A percentile compares a stretch with the other conserved stretches of the same genome.
These are phyloP conservation scores for Cheilosia variabilis DNA, from an alignment of 2,888 invertebrate species.

Conservation along the genomic window DNA sequence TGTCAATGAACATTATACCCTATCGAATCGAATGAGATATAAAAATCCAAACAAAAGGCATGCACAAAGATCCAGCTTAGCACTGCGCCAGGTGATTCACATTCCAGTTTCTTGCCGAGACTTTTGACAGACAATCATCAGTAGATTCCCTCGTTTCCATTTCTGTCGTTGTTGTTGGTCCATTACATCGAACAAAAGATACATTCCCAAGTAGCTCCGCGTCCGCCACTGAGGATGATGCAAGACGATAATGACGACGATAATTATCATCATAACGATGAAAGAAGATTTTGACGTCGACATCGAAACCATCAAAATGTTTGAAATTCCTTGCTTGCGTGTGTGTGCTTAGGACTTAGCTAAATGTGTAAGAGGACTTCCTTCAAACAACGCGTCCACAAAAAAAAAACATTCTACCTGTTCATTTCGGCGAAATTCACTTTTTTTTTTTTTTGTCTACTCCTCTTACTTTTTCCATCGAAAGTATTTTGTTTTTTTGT, in stretches of 20 bases:
- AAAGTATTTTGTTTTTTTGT: slow-evolving; percentile 6
- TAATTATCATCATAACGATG: slow-evolving; percentile 2
- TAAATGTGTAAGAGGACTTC: background rate
- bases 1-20: background rate
- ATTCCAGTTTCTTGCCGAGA: slow-evolving; percentile 38
- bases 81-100: slow-evolving; percentile 49
- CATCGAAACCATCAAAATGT: slow-evolving; percentile 38
- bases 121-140: slow-evolving; percentile 50
- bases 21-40: background rate
- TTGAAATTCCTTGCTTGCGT: slow-evolving; percentile 18
- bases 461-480: slow-evolving; percentile 7
- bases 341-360: background rate
- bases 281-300: slow-evolving; percentile 16
- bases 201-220: slow-evolving; percentile 25
- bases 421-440: slow-evolving; percentile 24
- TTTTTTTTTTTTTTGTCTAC: background rate
- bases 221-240: slow-evolving; percentile 1
- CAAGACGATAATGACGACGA: slow-evolving; percentile 13
- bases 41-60: slow-evolving; percentile 10
- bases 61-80: slow-evolving; percentile 16
- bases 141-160: slow-evolving; percentile 13
- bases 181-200: slow-evolving; percentile 40
- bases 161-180: slow-evolving; percentile 17
- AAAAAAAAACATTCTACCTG: slow-evolving; percentile 29
- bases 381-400: background rate